Conservation (phyloP, 2,888 invertebrate species). For the Arenicola marina region DNA sequence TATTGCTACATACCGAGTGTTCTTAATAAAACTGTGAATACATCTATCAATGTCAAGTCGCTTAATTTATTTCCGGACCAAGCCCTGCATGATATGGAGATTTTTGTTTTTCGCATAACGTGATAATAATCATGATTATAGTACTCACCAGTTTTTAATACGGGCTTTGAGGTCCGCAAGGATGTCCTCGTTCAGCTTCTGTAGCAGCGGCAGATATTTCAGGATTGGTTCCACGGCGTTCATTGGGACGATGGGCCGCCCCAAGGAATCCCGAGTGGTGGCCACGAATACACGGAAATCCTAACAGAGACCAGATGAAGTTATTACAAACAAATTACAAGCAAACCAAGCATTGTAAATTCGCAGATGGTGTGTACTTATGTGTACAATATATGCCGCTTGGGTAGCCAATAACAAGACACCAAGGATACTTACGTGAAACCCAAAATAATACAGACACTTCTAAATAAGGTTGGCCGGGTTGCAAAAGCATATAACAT, state of each 20-base stretch:
- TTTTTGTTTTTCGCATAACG: too few species aligned
- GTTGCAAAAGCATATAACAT: too few species aligned
- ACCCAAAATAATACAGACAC: background rate
- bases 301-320: conserved; percentile 9
- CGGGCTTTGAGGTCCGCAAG: conserved; percentile 64
- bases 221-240: conserved; percentile 64
- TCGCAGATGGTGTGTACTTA: background rate
- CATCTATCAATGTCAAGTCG: too few species aligned
- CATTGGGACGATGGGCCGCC: conserved; percentile 60
- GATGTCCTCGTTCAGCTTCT: conserved; percentile 65
- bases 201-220: conserved; percentile 65
- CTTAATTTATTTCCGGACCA: too few species aligned
- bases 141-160: conserved; percentile 63
- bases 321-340: background rate
- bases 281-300: conserved; percentile 23
- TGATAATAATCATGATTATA: background rate
- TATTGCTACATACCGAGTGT: too few species aligned
- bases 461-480: background rate
- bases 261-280: conserved; percentile 45
- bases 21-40: too few species aligned
- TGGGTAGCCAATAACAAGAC: background rate
- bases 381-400: background rate
- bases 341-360: background rate
- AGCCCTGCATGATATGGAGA: too few species aligned
- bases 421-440: background rate